phyloP scores from a whole-genome alignment of 2,113 vertebrate genomes.

The Tychaedon coryphoeus region DNA sequence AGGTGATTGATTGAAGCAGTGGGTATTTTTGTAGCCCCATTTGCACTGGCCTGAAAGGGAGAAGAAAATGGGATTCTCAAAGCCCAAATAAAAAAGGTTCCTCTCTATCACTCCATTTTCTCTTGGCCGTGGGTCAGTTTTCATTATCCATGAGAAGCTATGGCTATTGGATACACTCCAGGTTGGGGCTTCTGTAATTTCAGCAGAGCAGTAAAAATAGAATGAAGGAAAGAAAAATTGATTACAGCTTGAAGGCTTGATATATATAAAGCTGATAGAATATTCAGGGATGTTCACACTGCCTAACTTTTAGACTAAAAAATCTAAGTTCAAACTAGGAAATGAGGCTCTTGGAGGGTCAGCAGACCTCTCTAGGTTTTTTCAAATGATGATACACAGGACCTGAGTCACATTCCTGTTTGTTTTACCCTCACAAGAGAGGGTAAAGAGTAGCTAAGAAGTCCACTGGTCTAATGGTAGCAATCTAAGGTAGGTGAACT shows the following conservation, averaged over 20 bases:
- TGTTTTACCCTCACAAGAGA: neutral
- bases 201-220: neutral
- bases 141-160: conserved; percentile 8
- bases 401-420: neutral
- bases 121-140: conserved; percentile 14
- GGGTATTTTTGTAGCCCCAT: neutral
- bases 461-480: neutral
- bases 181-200: conserved; percentile 13
- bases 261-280: neutral
- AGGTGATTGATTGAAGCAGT: neutral
- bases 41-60: neutral
- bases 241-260: neutral
- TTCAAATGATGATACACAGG: neutral
- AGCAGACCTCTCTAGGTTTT: neutral
- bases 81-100: neutral
- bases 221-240: conserved; percentile 8
- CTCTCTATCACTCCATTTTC: neutral
- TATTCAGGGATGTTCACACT: neutral
- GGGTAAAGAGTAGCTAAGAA: neutral
- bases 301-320: neutral
- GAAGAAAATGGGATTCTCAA: neutral
- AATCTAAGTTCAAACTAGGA: neutral
- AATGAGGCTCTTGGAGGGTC: neutral
- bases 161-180: neutral
- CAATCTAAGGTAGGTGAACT: neutral